Evolutionary conservation across 2,113 vertebrate genomes (phyloP).

Genomic region (Elgaria multicarinata): DNA sequence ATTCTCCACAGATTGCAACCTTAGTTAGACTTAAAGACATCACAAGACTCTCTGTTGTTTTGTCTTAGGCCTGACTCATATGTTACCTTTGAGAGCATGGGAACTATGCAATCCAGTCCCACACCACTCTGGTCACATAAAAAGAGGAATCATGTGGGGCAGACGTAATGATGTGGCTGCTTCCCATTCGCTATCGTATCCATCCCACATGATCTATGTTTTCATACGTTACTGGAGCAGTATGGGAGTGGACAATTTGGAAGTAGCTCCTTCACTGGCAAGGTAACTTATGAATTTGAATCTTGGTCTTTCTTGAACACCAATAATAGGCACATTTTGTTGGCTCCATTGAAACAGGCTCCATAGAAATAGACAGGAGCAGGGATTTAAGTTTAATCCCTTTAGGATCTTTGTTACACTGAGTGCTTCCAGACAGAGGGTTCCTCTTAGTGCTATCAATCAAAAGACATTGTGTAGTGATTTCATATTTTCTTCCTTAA

Average conservation of each 20-base stretch:
- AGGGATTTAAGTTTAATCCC: background rate
- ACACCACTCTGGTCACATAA: background rate
- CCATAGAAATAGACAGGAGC: background rate
- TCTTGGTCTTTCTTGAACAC: background rate
- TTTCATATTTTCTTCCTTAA: no score
- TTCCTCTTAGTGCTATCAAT: no score
- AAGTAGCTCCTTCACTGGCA: background rate
- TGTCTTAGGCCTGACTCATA: no score
- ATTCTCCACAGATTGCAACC: no score
- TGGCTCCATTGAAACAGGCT: background rate
- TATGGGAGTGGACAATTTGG: background rate
- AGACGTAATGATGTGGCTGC: no score
- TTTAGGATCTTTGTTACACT: no score
- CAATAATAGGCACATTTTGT: background rate
- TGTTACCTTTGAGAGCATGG: no score
- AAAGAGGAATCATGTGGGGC: background rate
- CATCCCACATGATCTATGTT: background rate
- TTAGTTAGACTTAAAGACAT: no score
- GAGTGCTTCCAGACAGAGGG: no score
- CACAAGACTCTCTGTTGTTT: no score
- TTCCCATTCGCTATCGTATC: background rate
- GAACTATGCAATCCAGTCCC: no score
- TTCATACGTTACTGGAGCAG: background rate
- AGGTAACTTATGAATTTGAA: background rate
- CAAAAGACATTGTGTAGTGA: no score